Percentiles rank a stretch among this genome's conserved stretches.
phyloP scores from a whole-genome alignment of 2,797 vertebrate genomes.

The Enteromius thamalakanensis region DNA sequence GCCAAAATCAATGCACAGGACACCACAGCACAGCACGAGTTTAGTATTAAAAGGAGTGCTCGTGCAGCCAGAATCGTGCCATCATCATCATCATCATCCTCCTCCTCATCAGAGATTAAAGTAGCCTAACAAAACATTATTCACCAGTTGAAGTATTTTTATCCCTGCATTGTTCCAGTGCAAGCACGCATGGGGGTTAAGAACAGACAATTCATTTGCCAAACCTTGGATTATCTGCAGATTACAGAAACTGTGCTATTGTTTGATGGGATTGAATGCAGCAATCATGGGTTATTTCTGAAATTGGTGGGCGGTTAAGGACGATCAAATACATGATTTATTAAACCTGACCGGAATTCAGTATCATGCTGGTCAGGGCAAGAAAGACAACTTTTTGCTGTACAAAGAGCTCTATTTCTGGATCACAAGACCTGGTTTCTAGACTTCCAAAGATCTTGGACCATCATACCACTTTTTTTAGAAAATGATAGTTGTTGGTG shows the following conservation, averaged over 20 bases:
- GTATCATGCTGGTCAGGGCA: neutral
- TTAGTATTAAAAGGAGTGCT: constrained; percentile 41
- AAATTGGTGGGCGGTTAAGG: constrained; percentile 46
- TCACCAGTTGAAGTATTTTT: constrained; percentile 57
- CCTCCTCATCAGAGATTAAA: constrained; percentile 46
- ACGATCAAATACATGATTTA: constrained; percentile 42
- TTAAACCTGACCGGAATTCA: constrained; percentile 8
- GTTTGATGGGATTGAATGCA: constrained; percentile 66
- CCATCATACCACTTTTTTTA: neutral
- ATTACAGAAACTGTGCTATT: constrained; percentile 60
- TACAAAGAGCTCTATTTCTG: neutral
- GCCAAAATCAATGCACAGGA: neutral
- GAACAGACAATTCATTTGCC: constrained; percentile 69
- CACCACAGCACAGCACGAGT: constrained; percentile 13
- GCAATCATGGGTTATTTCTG: constrained; percentile 45
- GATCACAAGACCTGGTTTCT: neutral
- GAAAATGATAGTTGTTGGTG: neutral
- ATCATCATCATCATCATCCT: constrained; percentile 55
- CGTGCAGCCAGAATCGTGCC: constrained; percentile 52
- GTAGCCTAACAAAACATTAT: constrained; percentile 39
- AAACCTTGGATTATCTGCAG: constrained; percentile 69
- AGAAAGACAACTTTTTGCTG: neutral
- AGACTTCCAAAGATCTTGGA: neutral
- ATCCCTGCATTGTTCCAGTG: constrained; percentile 57
- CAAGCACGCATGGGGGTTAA: constrained; percentile 60